Base-by-base conservation (phyloP, 2,797 vertebrate species). In the Tachyglossus aculeatus region DNA sequence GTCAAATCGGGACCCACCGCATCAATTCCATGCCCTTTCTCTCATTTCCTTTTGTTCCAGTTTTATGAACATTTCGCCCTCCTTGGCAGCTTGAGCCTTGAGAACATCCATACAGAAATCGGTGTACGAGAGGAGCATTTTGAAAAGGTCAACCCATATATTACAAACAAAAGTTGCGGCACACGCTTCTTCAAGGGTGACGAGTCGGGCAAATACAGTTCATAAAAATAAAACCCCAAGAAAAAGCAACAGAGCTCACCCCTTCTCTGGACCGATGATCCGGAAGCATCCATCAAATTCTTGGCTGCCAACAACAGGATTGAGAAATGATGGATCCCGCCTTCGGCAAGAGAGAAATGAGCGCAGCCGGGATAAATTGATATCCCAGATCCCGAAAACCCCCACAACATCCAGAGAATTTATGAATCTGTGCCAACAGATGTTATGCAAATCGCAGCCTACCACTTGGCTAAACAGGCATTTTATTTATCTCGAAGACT, bases 1-100 rank as follows among this genome's bases (percentile, higher is more conserved):
- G n/a, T n/a, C n/a, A n/a, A n/a, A n/a, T n/a, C n/a, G n/a, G n/a
- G n/a, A n/a, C n/a, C n/a, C n/a, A n/a, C n/a, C n/a, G n/a, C 12
- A 19, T 65, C 39, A 62, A 32, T 0, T 5, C 11, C 19, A 50
- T n/a, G 57, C 7, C 33, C 5, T 12, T 16, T 37, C 64, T 7
- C 48, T 11, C 50, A 27, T 32, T 0, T 0, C 15, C 29, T 9
- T 40, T 34, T 2, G 27, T 69, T 40, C 22, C 31, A 40, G 1
- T 25, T 6, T 25, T 29, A 19, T 16, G 25, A 61, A 78, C 45
- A 57, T 60, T 55, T 59, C 0, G 0, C 3, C 0, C 2, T 21
- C 2, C 8, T 36, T 32, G 29, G n/a, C 44, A 16, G 31, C 34
- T 50, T 1, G 31, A 41, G 37, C 16, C 18, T 0, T 0, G 38